These are phyloP conservation scores for Luscinia megarhynchos DNA, from an alignment of 2,797 vertebrate genomes.

Conservation along the genomic window DNA sequence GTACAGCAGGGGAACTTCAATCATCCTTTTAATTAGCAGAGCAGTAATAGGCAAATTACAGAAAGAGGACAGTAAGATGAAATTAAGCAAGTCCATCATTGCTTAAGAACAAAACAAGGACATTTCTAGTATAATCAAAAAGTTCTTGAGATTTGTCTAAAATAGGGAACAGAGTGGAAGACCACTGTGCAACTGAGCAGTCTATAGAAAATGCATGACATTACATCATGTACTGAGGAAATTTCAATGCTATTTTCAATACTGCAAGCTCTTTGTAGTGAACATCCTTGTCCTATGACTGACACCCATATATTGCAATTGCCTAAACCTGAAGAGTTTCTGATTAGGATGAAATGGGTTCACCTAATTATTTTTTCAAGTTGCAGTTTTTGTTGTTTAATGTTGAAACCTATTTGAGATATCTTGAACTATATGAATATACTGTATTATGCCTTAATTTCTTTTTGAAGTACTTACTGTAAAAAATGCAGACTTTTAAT, in stretches of 20 bases:
- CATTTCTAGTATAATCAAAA: slow-evolving; percentile 30
- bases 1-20: slow-evolving; percentile 41
- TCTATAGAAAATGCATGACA: not conserved
- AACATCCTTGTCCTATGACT: slow-evolving; percentile 69
- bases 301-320: slow-evolving; percentile 70
- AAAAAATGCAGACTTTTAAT: slow-evolving; percentile 77
- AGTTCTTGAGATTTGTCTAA: slow-evolving; percentile 23
- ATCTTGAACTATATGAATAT: slow-evolving; percentile 76
- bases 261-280: slow-evolving; percentile 36
- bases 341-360: slow-evolving; percentile 74
- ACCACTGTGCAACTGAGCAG: not conserved
- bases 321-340: slow-evolving; percentile 70
- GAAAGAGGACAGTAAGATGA: slow-evolving; percentile 21
- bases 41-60: slow-evolving; percentile 42
- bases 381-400: slow-evolving; percentile 75
- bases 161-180: not conserved
- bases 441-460: slow-evolving; percentile 68
- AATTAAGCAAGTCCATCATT: slow-evolving; percentile 35
- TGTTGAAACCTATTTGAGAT: slow-evolving; percentile 79
- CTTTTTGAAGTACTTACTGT: slow-evolving; percentile 77
- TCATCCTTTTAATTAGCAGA: slow-evolving; percentile 61
- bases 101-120: slow-evolving; percentile 41
- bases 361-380: slow-evolving; percentile 78
- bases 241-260: slow-evolving; percentile 62
- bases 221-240: not conserved